Evolutionary conservation across 2,113 vertebrate species (phyloP).

Genomic region (Cyprinodon brontotheroides): DNA sequence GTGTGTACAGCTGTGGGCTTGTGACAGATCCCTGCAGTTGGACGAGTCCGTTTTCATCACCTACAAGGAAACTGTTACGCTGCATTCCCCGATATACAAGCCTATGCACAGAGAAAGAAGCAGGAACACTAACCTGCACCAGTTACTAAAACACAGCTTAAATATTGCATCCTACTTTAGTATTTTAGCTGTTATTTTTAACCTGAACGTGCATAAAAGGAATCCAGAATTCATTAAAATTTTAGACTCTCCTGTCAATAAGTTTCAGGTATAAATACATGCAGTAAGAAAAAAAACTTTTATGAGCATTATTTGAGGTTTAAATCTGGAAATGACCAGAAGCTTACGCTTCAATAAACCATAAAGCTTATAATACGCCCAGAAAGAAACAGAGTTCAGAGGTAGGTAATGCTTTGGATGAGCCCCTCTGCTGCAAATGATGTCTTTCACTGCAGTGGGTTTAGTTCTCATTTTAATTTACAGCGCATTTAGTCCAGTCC

Average conservation of each 20-base stretch:
- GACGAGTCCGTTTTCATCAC: not conserved
- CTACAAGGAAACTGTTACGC: not conserved
- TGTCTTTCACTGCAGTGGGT: no score
- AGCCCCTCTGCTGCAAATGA: no score
- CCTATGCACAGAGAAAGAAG: not conserved
- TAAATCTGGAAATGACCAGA: no score
- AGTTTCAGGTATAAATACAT: not conserved
- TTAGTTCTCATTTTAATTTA: no score
- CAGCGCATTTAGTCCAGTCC: no score
- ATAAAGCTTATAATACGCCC: no score
- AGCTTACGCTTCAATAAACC: no score
- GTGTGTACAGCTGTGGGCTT: not conserved
- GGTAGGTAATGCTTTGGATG: no score
- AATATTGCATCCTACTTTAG: not conserved
- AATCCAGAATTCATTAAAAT: not conserved
- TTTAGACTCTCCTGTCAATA: not conserved
- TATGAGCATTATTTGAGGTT: no score
- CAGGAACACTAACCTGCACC: no score
- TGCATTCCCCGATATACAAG: not conserved
- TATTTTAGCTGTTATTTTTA: not conserved
- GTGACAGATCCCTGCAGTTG: slow-evolving; percentile 1
- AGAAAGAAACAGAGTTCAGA: no score
- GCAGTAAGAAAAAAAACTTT: no score
- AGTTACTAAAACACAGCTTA: not conserved
- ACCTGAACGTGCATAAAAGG: not conserved